These are phyloP conservation scores for Hozukius guyotensis DNA, from an alignment of 2,797 vertebrate species.

Conservation along the genomic window DNA sequence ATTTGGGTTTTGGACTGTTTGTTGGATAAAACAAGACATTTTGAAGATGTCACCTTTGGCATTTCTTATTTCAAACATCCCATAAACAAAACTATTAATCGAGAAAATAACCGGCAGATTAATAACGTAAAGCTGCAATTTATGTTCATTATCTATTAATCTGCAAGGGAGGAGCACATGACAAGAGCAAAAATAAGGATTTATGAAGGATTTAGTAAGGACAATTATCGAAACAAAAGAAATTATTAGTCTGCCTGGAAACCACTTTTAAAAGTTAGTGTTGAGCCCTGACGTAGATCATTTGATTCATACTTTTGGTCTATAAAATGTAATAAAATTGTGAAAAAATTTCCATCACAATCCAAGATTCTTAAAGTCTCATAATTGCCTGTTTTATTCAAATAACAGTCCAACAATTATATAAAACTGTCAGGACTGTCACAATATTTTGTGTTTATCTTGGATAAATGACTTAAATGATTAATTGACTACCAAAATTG, in stretches of 20 bases:
- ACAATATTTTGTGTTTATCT: not conserved
- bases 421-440: not conserved
- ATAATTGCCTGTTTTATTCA: not conserved
- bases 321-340: not conserved
- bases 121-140: not conserved
- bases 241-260: no score
- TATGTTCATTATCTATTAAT: not conserved
- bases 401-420: not conserved
- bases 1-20: not conserved
- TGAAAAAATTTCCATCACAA: no score
- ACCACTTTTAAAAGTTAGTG: no score
- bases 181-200: not conserved
- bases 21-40: not conserved
- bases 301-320: no score
- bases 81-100: not conserved
- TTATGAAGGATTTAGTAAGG: not conserved
- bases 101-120: no score
- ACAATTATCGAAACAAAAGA: not conserved
- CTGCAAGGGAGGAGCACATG: not conserved
- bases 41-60: not conserved
- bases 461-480: not conserved
- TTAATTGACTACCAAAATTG: not conserved
- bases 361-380: not conserved
- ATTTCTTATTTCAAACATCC: not conserved
- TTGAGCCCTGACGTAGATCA: no score